Base-by-base conservation (phyloP, 2,113 vertebrate genomes). In the Catharus fuscescens region DNA sequence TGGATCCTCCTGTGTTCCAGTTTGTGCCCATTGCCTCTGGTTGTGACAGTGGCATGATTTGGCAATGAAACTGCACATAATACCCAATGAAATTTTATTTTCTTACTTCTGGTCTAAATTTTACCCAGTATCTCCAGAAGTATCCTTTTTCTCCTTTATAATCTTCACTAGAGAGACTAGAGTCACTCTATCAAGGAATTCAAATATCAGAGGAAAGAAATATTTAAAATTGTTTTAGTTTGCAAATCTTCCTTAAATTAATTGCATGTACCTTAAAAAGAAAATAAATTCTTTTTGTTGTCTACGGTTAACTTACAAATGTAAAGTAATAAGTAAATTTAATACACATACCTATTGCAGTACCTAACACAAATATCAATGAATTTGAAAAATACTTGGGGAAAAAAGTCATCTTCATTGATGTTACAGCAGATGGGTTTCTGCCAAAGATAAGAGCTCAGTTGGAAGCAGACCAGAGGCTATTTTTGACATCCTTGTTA, bases 371-470 rank as follows among this genome's bases (percentile, higher is more conserved):
- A 93, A 90, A 76, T 73, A 42, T 86, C 56, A 87, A 67, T 81
- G 54, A 36, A 47, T 86, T 95, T 91, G 44, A 93, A 91, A 95
- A 91, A 78, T 45, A 91, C 78, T 94, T 36, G 36, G 59, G 42
- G 42, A 94, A 83, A 96, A 88, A 36, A 53, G 38, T 23, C 18
- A 25, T 77, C 65, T 86, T 94, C 81, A 95, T 88, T 96, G 95
- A 94, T 95, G 74, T 81, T 93, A 90, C 26, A 95, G 66, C 92
- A 97, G 93, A 97, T 97, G 96, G 95, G 66, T 89, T 97, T 97
- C 90, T 90, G 95, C 56, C 93, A 95, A 96, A 92, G 89, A 94
- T 94, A 86, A 95, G 52, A 85, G 53, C 80, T 94, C 76, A 52
- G 76, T 69, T 95, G 89, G 91, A 97, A 94, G 91, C 56, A 92